Conservation (phyloP, 2,888 invertebrate genomes). For the Clivina fossor region DNA sequence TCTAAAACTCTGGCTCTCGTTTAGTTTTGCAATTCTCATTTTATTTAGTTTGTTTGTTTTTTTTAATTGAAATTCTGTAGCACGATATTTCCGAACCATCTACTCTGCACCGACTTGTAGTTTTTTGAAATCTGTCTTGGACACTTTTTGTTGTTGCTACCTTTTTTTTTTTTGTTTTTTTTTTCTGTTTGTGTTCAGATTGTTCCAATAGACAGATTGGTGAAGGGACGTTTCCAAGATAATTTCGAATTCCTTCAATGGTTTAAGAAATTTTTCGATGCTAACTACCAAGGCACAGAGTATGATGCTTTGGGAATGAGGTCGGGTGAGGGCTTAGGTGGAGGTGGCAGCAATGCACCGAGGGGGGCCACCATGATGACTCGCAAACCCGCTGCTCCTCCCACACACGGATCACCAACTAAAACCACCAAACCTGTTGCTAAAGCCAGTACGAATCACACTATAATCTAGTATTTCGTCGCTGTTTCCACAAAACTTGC, state of each 20-base stretch:
- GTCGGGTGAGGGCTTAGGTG: constrained; percentile 83
- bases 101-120: constrained; percentile 10
- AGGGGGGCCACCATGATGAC: constrained; percentile 56
- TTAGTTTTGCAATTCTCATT: constrained; percentile 13
- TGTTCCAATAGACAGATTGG: constrained; percentile 90
- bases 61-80: constrained; percentile 7
- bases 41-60: constrained; percentile 1
- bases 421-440: constrained; percentile 60
- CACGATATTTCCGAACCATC: constrained; percentile 17
- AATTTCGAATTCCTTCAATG: constrained; percentile 99
- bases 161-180: constrained; percentile 25
- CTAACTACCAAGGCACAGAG: constrained; percentile 93
- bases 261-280: constrained; percentile 99
- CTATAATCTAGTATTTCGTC: neutral
- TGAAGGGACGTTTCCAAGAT: constrained; percentile 98
- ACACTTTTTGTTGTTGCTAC: constrained; percentile 45
- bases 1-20: constrained; percentile 36
- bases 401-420: constrained; percentile 54
- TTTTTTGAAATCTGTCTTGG: constrained; percentile 13
- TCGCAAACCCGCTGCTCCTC: constrained; percentile 49
- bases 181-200: constrained; percentile 59
- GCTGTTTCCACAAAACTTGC: too few species aligned
- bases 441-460: constrained; percentile 53
- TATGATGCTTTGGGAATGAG: constrained; percentile 89
- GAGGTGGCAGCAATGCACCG: constrained; percentile 66